Conservation (phyloP, 2,797 vertebrate genomes). For the Rhinogobio ventralis region DNA sequence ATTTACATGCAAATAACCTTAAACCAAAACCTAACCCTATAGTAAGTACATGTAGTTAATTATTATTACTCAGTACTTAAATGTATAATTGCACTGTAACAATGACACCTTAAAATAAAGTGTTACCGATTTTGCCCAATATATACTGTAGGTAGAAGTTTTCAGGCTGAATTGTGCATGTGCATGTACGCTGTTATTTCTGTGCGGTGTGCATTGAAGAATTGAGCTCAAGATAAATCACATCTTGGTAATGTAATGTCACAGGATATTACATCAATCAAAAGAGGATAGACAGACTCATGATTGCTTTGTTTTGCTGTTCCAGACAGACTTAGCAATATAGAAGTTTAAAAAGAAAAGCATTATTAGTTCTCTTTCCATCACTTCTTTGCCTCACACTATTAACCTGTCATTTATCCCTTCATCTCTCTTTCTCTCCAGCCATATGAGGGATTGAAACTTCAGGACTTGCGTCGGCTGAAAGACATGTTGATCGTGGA, state of each 20-base stretch:
- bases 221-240: slow-evolving; percentile 16
- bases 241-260: slow-evolving; percentile 3
- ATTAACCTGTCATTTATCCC: slow-evolving; percentile 22
- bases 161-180: neutral
- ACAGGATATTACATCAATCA: slow-evolving; percentile 6
- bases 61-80: no score
- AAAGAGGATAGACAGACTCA: neutral
- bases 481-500: slow-evolving; percentile 99
- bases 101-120: no score
- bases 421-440: slow-evolving; percentile 65
- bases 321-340: neutral
- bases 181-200: neutral
- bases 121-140: neutral
- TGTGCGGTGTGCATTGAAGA: slow-evolving; percentile 1
- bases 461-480: slow-evolving; percentile 91
- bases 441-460: slow-evolving; percentile 92
- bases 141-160: neutral
- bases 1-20: no score
- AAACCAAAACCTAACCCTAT: no score
- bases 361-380: slow-evolving; percentile 32
- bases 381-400: neutral
- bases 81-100: no score
- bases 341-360: slow-evolving; percentile 12
- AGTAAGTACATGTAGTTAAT: no score
- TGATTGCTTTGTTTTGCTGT: slow-evolving; percentile 25